A percentile compares a stretch with the other conserved stretches of the same genome.
Conservation (phyloP, 2,113 vertebrate species). For the Carassius carassius region DNA sequence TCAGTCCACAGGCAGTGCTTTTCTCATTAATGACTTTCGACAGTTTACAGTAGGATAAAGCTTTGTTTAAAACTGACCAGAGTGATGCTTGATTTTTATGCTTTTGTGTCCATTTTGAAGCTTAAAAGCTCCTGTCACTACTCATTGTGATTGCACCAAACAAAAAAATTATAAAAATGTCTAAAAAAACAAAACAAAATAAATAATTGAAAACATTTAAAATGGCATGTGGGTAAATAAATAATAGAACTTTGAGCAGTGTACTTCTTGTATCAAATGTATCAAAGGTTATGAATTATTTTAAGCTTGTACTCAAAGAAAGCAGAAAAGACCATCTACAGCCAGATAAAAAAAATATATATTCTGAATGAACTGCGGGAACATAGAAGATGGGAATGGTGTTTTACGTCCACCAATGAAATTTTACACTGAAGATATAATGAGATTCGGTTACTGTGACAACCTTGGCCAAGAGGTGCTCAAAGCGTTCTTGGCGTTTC, state of each 20-base stretch:
- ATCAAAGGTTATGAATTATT: background rate
- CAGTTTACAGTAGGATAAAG: background rate
- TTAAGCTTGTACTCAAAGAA: background rate
- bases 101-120: background rate
- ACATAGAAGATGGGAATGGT: slow-evolving; percentile 29
- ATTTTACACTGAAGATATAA: slow-evolving; percentile 46
- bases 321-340: background rate
- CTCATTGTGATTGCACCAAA: background rate
- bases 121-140: background rate
- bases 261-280: background rate
- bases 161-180: too few species aligned
- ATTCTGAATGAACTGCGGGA: slow-evolving; percentile 32
- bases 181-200: too few species aligned
- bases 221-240: background rate
- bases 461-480: slow-evolving; percentile 46
- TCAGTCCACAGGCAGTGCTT: background rate
- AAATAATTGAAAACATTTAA: background rate
- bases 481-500: slow-evolving; percentile 35
- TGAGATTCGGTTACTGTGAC: slow-evolving; percentile 49
- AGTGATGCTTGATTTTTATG: slow-evolving; percentile 1
- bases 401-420: slow-evolving; percentile 37
- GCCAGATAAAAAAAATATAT: background rate
- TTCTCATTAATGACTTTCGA: background rate
- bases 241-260: background rate
- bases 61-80: background rate